Base-by-base conservation (phyloP, 2,888 invertebrate species). In the Odontocerum albicorne region DNA sequence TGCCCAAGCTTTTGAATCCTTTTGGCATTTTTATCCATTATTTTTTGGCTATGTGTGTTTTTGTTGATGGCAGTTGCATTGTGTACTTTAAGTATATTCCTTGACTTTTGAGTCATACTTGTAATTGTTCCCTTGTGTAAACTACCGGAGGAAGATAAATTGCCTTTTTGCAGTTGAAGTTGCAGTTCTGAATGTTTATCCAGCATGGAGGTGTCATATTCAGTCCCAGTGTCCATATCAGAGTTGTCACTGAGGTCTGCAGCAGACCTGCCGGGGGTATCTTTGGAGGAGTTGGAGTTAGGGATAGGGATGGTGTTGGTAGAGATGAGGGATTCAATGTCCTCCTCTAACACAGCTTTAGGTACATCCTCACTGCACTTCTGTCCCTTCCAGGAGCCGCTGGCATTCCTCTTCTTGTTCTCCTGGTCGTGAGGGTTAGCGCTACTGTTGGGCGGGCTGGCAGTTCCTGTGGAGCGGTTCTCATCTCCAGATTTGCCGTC, bases 141-240 rank as follows among this genome's bases (percentile, higher is more conserved):
- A 39, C 55, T 58, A 66, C 76, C 77, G 51, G 77, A 77, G 0
- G 76, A 74, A 0, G 78, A 77, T 53, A 77, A 76, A 53, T 77
- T 78, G 52, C 77, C 77, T 62, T 75, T 78, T 44, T 78, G 78
- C 1, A 78, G 63, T 4, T 77, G 59, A 57, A 76, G 75, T 39
- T 78, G 74, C 8, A 78, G 62, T 61, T 78, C 77, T 1, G 78
- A 77, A 39, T 76, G 77, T 66, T 77, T 77, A 66, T 78, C 77
- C 66, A 74, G 77, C 22, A 77, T 36, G 0, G 45, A 35, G 10
- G 73, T 42, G 71, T 77, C 77, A 8, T 67, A 63, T 4, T 77
- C 77, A 2, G 67, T 67, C 1, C 66, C 61, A 21, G 65, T 62
- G 20, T 60, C 57, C 7, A 33, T 20, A 15, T 57, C 54, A 1